Evolutionary conservation across 2,888 invertebrate genomes (phyloP).

Genomic region (Keiferia lycopersicella): DNA sequence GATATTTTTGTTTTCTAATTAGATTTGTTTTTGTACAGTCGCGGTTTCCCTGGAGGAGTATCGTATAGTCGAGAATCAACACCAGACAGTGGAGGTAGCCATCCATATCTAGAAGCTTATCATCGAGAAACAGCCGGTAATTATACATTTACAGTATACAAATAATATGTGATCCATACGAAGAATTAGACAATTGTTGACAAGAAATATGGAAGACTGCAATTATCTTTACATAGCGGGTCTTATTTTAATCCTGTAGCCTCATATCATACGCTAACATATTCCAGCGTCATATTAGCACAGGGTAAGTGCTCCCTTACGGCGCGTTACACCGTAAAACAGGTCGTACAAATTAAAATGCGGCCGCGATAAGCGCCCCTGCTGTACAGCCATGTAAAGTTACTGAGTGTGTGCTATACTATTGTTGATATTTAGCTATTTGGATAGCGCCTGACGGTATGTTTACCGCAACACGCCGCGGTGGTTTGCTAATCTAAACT

Average conservation of each 20-base stretch:
- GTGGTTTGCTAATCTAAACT: slow-evolving; percentile 44
- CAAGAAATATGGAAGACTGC: not conserved
- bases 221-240: not conserved
- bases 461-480: slow-evolving; percentile 48
- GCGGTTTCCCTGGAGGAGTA: slow-evolving; percentile 84
- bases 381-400: slow-evolving; percentile 29
- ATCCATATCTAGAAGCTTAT: slow-evolving; percentile 92
- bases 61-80: slow-evolving; percentile 93
- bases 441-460: slow-evolving; percentile 38
- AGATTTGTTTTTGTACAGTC: slow-evolving; percentile 61
- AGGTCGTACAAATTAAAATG: slow-evolving; percentile 74
- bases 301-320: slow-evolving; percentile 42
- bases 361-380: slow-evolving; percentile 63
- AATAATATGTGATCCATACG: not conserved
- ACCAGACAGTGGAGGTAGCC: slow-evolving; percentile 93
- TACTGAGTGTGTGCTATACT: not conserved
- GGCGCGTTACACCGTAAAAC: slow-evolving; percentile 52
- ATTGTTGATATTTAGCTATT: slow-evolving; percentile 9
- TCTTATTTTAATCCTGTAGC: slow-evolving; percentile 16
- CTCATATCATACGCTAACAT: slow-evolving; percentile 12
- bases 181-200: too few relatives aligned
- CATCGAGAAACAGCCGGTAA: slow-evolving; percentile 91
- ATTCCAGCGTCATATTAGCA: slow-evolving; percentile 27
- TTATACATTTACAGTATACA: slow-evolving; percentile 38
- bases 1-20: not conserved